Evolutionary conservation across 2,797 vertebrate species (phyloP).

Genomic region (Petrocephalus schoutedeni): DNA sequence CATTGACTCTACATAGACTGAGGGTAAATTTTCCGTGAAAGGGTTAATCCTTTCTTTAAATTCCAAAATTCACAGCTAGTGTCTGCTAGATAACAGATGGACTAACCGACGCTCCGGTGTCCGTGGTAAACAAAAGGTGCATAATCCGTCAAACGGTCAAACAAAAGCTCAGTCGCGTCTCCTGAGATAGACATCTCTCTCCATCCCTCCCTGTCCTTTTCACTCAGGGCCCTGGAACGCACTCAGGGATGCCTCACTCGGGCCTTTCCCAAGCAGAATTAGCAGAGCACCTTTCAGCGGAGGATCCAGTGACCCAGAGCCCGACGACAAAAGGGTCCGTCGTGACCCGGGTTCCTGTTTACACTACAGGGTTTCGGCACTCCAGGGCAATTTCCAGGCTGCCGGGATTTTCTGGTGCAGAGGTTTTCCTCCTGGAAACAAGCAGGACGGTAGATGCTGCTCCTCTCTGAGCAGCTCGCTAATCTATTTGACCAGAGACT

Average conservation of each 20-base stretch:
- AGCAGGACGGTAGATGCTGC: neutral
- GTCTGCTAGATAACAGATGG: slow-evolving; percentile 29
- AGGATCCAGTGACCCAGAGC: neutral
- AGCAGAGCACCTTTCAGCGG: neutral
- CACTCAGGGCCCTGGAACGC: neutral
- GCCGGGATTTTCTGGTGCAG: neutral
- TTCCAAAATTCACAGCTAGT: neutral
- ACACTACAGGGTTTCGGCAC: neutral
- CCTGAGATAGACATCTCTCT: neutral
- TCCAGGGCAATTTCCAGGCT: neutral
- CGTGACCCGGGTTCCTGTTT: slow-evolving; percentile 1
- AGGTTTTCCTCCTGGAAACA: neutral
- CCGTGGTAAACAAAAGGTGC: slow-evolving; percentile 37
- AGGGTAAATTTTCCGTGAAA: neutral
- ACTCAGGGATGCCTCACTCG: neutral
- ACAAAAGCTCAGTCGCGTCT: neutral
- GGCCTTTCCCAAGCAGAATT: neutral
- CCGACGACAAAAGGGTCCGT: neutral
- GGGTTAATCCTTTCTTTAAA: neutral
- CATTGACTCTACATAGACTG: neutral
- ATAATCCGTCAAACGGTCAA: slow-evolving; percentile 1
- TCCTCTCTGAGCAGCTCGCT: neutral
- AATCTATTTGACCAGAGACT: neutral
- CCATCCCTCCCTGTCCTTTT: neutral
- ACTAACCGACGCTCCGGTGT: slow-evolving; percentile 28